phyloP scores from a whole-genome alignment of 2,888 invertebrate genomes.

The Cristatella mucedo region DNA sequence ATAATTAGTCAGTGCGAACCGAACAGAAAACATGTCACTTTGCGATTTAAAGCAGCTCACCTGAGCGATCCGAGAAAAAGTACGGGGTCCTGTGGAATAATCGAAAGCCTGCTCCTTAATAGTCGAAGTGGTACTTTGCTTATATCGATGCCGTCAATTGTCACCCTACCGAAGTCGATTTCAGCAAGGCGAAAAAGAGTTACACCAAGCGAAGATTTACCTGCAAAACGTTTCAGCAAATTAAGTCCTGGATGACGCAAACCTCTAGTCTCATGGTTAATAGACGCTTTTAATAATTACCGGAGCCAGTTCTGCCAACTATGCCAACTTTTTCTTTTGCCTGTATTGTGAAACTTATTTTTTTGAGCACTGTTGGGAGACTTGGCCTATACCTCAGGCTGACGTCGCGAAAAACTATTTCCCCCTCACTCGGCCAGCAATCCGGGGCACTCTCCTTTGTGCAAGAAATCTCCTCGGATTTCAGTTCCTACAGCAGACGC shows the following conservation, averaged over 20 bases:
- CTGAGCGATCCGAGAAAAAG: slow-evolving; percentile 47
- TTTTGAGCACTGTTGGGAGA: slow-evolving; percentile 6
- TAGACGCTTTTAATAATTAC: no score
- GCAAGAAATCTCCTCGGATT: slow-evolving; percentile 27
- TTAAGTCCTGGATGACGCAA: no score
- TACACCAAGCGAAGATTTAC: slow-evolving; percentile 46
- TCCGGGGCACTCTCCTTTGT: slow-evolving; percentile 22
- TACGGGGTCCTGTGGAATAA: slow-evolving; percentile 49
- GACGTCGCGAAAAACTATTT: slow-evolving; percentile 2
- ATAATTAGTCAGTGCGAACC: no score
- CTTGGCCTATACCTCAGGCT: slow-evolving; percentile 4
- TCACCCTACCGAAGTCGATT: slow-evolving; percentile 42
- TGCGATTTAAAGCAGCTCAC: no score
- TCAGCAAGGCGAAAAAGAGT: slow-evolving; percentile 48
- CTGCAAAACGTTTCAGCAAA: no score
- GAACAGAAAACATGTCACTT: no score
- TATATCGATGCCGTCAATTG: slow-evolving; percentile 44
- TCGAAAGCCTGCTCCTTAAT: slow-evolving; percentile 41
- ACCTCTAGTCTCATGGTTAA: no score
- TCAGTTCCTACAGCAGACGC: slow-evolving; percentile 19
- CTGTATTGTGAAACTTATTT: background rate
- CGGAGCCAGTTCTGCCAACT: slow-evolving; percentile 9
- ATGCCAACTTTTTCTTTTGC: slow-evolving; percentile 7
- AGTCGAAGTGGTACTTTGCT: slow-evolving; percentile 39
- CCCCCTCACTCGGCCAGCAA: slow-evolving; percentile 4